Conservation (phyloP, 2,113 vertebrate genomes). For the Muntiacus muntjak region DNA sequence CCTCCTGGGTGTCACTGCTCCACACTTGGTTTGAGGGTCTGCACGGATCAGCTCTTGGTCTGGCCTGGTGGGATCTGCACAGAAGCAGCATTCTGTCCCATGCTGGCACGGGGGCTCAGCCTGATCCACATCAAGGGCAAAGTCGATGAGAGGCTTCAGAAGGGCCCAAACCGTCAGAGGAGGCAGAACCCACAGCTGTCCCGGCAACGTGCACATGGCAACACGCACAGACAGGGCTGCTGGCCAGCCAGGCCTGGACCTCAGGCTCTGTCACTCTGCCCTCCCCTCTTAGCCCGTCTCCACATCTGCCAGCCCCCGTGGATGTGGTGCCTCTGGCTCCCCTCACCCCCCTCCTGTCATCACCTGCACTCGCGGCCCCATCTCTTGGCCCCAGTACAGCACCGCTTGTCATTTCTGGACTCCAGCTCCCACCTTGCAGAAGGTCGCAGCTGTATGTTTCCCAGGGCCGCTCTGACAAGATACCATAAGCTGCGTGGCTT, state of each 20-base stretch:
- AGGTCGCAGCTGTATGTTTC: neutral
- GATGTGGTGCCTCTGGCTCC: neutral
- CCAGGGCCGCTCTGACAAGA: neutral
- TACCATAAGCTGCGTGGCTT: neutral
- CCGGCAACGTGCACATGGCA: rapidly evolving
- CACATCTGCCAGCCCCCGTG: neutral
- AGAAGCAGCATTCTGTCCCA: neutral
- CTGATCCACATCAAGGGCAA: neutral
- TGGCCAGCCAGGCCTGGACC: neutral
- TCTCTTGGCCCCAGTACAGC: neutral
- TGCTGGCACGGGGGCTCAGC: rapidly evolving
- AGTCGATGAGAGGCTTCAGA: neutral
- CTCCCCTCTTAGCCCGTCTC: rapidly evolving
- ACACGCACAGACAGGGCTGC: neutral
- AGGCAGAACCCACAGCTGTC: neutral
- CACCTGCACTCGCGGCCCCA: neutral
- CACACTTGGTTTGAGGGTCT: neutral
- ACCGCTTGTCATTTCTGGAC: neutral
- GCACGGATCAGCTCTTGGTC: neutral
- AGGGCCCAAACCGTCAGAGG: neutral
- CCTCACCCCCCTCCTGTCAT: rapidly evolving
- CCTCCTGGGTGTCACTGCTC: neutral
- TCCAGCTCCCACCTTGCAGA: neutral
- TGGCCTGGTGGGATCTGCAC: neutral
- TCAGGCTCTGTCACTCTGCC: neutral